These are phyloP conservation scores for Parthenolecanium corni DNA, from an alignment of 2,888 invertebrate species.

Conservation along the genomic window DNA sequence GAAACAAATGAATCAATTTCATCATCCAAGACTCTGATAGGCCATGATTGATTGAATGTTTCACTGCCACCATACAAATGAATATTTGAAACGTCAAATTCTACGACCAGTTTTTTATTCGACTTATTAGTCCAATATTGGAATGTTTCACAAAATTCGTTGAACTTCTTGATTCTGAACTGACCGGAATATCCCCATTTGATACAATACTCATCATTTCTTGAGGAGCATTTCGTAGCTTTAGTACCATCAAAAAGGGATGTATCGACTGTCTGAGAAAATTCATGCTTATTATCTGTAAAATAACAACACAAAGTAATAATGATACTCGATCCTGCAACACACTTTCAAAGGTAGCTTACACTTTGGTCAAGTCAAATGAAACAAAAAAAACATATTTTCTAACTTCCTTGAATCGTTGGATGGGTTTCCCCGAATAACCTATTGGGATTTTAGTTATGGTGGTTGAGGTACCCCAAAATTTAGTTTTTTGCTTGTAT, in stretches of 20 bases:
- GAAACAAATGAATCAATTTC: slow-evolving; percentile 49
- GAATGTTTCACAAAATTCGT: background rate
- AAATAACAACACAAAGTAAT: too few relatives aligned
- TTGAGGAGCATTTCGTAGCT: background rate
- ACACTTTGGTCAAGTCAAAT: too few relatives aligned
- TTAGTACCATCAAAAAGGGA: background rate
- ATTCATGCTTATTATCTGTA: too few relatives aligned
- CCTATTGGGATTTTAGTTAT: too few relatives aligned
- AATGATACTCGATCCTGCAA: too few relatives aligned
- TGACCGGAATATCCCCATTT: background rate
- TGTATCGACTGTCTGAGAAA: too few relatives aligned
- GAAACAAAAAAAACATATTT: too few relatives aligned
- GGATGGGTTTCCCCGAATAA: too few relatives aligned
- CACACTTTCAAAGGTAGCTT: too few relatives aligned
- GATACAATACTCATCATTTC: background rate
- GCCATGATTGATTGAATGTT: slow-evolving; percentile 51
- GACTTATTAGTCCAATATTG: background rate
- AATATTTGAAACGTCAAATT: slow-evolving; percentile 40
- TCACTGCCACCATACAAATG: slow-evolving; percentile 62
- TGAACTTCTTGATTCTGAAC: background rate
- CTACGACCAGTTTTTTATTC: slow-evolving; percentile 41
- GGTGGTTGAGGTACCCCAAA: too few relatives aligned
- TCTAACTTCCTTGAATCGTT: too few relatives aligned
- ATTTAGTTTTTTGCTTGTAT: too few relatives aligned
- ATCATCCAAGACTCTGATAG: slow-evolving; percentile 47